These are phyloP conservation scores for Lasioglossum villosulum DNA, from an alignment of 2,888 invertebrate genomes.

Conservation along the genomic window DNA sequence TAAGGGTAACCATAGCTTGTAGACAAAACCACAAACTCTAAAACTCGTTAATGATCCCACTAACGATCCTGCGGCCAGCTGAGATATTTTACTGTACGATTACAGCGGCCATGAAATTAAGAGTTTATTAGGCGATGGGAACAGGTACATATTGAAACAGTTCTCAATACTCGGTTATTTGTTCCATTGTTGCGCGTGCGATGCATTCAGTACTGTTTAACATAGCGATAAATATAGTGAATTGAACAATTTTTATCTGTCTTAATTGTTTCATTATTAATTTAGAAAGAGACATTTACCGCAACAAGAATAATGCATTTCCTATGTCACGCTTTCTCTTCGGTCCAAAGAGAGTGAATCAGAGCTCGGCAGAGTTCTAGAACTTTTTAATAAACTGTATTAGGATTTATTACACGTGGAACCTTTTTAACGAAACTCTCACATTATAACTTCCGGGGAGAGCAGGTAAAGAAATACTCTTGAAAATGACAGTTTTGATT, in stretches of 20 bases:
- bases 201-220: neutral
- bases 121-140: neutral
- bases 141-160: neutral
- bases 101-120: neutral
- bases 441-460: neutral
- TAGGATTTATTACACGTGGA: neutral
- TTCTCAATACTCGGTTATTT: neutral
- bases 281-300: neutral
- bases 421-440: neutral
- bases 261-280: neutral
- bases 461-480: neutral
- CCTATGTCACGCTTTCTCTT: neutral
- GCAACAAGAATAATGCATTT: neutral
- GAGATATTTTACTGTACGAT: slow-evolving; percentile 2
- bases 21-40: slow-evolving; percentile 13
- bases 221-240: neutral
- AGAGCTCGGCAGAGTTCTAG: neutral
- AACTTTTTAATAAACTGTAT: neutral
- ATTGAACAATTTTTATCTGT: neutral
- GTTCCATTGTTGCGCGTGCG: neutral
- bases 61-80: neutral
- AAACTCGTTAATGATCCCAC: slow-evolving; percentile 10
- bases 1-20: slow-evolving; percentile 8
- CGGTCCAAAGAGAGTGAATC: neutral
- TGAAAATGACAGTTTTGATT: neutral